A percentile compares a stretch with the other conserved stretches of the same genome.
These are phyloP conservation scores for Rhabdophis nuchalis DNA, from an alignment of 2,797 vertebrate genomes.

Conservation along the genomic window DNA sequence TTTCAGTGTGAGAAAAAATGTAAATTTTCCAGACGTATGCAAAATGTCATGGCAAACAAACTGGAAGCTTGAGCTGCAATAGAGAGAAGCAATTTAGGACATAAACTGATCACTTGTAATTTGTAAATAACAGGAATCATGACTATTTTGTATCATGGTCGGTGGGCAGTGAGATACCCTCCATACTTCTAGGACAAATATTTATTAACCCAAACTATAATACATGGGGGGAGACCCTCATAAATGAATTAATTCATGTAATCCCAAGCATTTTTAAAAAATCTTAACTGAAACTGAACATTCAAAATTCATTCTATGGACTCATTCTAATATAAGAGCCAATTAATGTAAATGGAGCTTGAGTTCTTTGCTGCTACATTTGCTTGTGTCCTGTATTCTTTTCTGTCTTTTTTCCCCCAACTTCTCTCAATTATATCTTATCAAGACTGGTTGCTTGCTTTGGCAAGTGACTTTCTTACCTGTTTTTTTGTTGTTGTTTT, in stretches of 20 bases:
- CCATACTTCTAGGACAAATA: conserved; percentile 2
- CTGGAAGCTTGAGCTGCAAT: neutral
- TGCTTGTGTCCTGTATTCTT: neutral
- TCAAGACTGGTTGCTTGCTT: neutral
- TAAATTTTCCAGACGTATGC: neutral
- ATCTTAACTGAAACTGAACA: neutral
- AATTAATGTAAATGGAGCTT: neutral
- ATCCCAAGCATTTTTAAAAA: neutral
- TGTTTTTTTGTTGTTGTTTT: neutral
- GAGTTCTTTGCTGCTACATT: neutral
- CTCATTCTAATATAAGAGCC: neutral
- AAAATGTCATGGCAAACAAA: neutral
- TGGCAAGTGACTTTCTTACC: neutral
- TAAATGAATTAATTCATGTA: neutral
- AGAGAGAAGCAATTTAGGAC: neutral
- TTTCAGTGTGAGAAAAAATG: neutral
- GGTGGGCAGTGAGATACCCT: neutral
- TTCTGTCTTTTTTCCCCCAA: neutral
- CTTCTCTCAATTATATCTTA: neutral
- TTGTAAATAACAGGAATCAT: conserved; percentile 15
- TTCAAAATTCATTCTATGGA: neutral
- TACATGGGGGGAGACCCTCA: neutral
- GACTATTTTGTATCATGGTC: neutral
- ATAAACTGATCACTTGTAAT: neutral
- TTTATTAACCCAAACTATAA: neutral